Base-by-base conservation (phyloP, 2,888 invertebrate genomes). In the Lymantria dispar region DNA sequence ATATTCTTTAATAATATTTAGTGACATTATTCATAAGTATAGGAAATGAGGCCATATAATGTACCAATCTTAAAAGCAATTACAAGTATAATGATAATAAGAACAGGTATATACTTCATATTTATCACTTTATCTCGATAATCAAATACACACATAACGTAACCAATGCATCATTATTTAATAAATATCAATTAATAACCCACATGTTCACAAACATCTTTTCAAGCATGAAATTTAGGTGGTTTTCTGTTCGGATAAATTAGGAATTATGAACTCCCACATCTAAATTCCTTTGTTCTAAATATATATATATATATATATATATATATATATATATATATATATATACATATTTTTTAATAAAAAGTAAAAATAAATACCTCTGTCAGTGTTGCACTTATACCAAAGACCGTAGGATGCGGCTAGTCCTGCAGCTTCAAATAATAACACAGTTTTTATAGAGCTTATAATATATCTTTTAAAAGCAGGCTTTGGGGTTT, bases 361-460 rank as follows among this genome's bases (percentile, higher is more conserved):
- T n/a, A n/a, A 13, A n/a, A 38, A 38, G 1, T 3, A 22, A 22
- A 22, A 22, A 22, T 22, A 22, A n/a, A 10, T 29, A 95, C 96
- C 95, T 92, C 94, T 92, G 69, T 94, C 93, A 45, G 92, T 93
- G 76, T 95, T 96, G 78, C 95, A 91, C 83, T 92, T 93, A 76
- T 92, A 87, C 93, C 95, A 96, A 65, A 94, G 72, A 55, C 87
- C 91, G 85, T 94, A 95, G 30, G 93, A 92, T 44, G 83, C 93
- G 42, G 92, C 88, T 74, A 95, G 92, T 29, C 90, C 86, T 49
- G 92, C 63, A 12, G 91, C 91, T 87, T 96, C 96, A 8, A 89
- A 72, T 43, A 93, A 76, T 68, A 95, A 85, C 29, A 95, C 64
- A 46, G 87, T 74, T 77, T 92, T 92, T 31, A 93, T 90, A 63